Percentiles rank a stretch among this genome's conserved stretches.
phyloP scores from a whole-genome alignment of 2,888 invertebrate genomes.

The Pseudolycoriella hygida region DNA sequence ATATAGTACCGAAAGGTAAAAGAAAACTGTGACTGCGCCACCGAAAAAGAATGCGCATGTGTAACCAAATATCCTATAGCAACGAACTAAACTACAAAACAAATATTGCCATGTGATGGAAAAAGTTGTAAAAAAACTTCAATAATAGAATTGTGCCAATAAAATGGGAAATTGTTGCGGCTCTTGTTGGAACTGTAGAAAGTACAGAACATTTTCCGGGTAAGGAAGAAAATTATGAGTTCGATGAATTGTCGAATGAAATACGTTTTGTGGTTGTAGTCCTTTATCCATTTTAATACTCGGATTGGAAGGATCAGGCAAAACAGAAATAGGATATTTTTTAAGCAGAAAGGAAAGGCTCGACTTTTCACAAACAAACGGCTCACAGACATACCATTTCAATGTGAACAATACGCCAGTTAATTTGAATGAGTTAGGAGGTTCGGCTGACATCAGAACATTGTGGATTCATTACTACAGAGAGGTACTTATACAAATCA shows the following conservation, averaged over 20 bases:
- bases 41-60: no score
- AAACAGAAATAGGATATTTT: conserved; percentile 22
- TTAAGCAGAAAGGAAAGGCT: conserved; percentile 15
- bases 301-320: conserved; percentile 20
- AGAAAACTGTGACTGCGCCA: no score
- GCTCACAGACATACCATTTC: conserved; percentile 13
- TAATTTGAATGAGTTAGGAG: conserved; percentile 23
- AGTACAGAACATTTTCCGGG: background rate
- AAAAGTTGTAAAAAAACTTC: no score
- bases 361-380: conserved; percentile 21
- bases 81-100: no score
- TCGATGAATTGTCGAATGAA: no score
- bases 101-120: no score
- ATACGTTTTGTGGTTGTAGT: background rate
- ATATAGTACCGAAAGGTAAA: no score
- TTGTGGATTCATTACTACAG: conserved; percentile 24
- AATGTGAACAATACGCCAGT: conserved; percentile 8
- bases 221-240: background rate
- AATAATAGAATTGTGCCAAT: no score
- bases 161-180: background rate
- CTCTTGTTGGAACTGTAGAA: background rate
- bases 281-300: conserved; percentile 17
- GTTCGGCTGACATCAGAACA: conserved; percentile 22
- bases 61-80: no score
- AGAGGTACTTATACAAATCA: conserved; percentile 11